Percentiles rank a stretch among this genome's conserved stretches.
Evolutionary conservation across 2,888 invertebrate species (phyloP).

Genomic region (Eristalinus aeneus): DNA sequence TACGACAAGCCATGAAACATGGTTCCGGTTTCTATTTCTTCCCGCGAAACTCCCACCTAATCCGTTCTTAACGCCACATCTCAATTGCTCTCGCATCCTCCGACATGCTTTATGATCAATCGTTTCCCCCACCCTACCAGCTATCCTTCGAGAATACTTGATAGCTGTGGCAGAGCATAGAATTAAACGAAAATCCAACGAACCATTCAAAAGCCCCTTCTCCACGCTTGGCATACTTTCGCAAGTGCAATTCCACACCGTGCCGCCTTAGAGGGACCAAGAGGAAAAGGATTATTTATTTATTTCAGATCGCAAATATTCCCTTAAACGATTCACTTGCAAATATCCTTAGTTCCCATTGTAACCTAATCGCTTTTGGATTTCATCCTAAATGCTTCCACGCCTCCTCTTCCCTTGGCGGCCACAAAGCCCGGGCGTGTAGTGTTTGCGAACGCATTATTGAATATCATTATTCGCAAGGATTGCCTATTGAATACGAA

Average conservation of each 20-base stretch:
- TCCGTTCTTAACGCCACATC: background rate
- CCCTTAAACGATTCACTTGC: slow-evolving; percentile 12
- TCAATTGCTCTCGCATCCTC: background rate
- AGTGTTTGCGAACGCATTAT: slow-evolving; percentile 47
- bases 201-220: background rate
- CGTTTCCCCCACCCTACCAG: background rate
- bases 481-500: slow-evolving; percentile 64
- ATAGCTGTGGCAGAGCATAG: background rate
- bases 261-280: background rate
- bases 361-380: slow-evolving; percentile 62
- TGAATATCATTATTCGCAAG: slow-evolving; percentile 59
- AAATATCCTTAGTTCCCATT: slow-evolving; percentile 31
- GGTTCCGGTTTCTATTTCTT: background rate
- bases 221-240: background rate
- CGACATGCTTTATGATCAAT: background rate
- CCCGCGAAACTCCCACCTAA: background rate
- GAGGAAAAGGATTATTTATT: background rate
- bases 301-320: slow-evolving; percentile 11
- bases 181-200: background rate
- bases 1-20: background rate
- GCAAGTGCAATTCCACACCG: background rate
- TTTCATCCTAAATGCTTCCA: slow-evolving; percentile 39
- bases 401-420: slow-evolving; percentile 20
- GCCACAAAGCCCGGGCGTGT: slow-evolving; percentile 28
- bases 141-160: background rate